Percentiles rank a stretch among this genome's conserved stretches.
Evolutionary conservation across 92 coral and sea anemone genomes (phyloP).

Genomic region (Siderastrea siderea): DNA sequence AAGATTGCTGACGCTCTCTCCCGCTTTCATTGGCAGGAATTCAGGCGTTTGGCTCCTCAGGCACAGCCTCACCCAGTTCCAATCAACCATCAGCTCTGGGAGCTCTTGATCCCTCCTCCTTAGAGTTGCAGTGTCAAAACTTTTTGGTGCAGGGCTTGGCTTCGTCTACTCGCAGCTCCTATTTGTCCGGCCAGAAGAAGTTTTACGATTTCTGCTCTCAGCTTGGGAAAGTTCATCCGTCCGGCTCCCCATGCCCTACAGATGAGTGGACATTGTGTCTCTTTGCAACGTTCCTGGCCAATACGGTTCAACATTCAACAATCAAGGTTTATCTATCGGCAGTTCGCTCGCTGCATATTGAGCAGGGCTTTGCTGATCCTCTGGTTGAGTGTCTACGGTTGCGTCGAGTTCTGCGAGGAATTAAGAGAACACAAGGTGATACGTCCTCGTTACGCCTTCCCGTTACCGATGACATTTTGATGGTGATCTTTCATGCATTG

Average conservation of each 20-base stretch:
- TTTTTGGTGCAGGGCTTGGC: too few species aligned
- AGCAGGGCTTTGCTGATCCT: slow-evolving; percentile 5
- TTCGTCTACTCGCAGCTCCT: too few species aligned
- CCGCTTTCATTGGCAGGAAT: slow-evolving; percentile 54
- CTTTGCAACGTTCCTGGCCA: not conserved
- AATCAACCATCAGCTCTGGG: too few species aligned
- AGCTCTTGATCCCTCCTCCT: too few species aligned
- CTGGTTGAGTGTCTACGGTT: not conserved
- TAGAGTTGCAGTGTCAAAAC: too few species aligned
- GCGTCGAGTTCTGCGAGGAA: not conserved
- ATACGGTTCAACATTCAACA: not conserved
- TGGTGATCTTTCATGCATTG: not conserved
- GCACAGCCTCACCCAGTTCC: slow-evolving; percentile 11
- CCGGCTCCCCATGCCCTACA: not conserved
- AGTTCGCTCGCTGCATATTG: too few species aligned
- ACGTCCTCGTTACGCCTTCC: not conserved
- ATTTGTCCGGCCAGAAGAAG: too few species aligned
- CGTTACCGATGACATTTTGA: not conserved
- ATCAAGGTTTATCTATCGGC: too few species aligned
- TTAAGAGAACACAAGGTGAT: slow-evolving; percentile 9
- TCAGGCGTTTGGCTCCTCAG: slow-evolving; percentile 48
- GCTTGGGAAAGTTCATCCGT: too few species aligned
- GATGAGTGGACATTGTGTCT: slow-evolving; percentile 25
- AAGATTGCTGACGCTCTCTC: slow-evolving; percentile 59
- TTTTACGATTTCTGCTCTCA: too few species aligned